Conservation (phyloP, 2,113 vertebrate species). For the Agapornis roseicollis region DNA sequence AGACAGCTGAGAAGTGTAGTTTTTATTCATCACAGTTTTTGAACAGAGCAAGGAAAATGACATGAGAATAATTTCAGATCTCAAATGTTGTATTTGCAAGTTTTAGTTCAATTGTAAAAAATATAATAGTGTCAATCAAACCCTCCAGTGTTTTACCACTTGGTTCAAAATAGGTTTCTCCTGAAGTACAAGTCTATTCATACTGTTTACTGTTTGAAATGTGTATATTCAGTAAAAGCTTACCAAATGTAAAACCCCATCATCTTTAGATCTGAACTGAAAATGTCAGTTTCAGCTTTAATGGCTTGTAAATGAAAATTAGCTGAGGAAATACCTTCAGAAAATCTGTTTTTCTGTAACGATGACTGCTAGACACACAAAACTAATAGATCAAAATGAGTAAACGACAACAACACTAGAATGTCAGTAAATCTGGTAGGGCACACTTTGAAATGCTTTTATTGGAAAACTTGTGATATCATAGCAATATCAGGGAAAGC, state of each 20-base stretch:
- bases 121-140: neutral
- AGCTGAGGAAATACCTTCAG: neutral
- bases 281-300: neutral
- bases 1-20: neutral
- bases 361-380: neutral
- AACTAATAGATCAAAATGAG: neutral
- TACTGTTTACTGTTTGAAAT: neutral
- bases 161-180: neutral
- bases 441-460: neutral
- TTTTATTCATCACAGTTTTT: neutral
- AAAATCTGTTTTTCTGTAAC: neutral
- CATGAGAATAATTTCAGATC: neutral
- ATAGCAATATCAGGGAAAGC: neutral
- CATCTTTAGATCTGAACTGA: neutral
- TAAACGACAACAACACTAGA: neutral
- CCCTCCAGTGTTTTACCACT: neutral
- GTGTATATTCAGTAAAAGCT: neutral
- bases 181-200: neutral
- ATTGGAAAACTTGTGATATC: neutral
- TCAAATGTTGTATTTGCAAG: neutral
- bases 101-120: neutral
- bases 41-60: neutral
- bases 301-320: neutral
- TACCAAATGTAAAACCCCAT: neutral
- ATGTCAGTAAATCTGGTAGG: neutral